phyloP scores from a whole-genome alignment of 2,113 vertebrate genomes.

The Tinamus guttatus region DNA sequence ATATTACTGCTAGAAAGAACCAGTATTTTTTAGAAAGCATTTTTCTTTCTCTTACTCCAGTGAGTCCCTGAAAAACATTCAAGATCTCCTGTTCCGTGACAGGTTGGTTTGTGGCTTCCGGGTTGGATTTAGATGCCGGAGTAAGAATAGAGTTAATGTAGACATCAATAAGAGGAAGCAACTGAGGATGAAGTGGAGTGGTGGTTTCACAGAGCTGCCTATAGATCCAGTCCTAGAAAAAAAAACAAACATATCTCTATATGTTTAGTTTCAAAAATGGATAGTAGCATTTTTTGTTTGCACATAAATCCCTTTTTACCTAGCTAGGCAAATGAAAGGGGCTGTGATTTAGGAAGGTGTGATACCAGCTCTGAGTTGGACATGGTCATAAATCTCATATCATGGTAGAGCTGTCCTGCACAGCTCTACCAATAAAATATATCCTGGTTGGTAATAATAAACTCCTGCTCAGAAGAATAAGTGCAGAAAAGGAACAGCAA shows the following conservation, averaged over 20 bases:
- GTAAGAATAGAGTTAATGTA: constrained; percentile 98
- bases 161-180: constrained; percentile 94
- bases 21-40: background rate
- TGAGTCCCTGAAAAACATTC: constrained; percentile 89
- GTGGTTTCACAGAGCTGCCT: constrained; percentile 94
- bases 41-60: constrained; percentile 77
- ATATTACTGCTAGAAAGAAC: background rate
- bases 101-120: constrained; percentile 97
- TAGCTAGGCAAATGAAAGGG: background rate
- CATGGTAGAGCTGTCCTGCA: background rate
- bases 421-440: background rate
- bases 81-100: constrained; percentile 97
- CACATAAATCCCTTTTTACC: background rate
- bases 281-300: background rate
- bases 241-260: background rate
- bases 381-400: background rate
- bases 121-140: constrained; percentile 96
- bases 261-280: background rate
- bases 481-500: fast-evolving
- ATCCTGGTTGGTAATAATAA: background rate
- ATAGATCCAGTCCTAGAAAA: constrained; percentile 94
- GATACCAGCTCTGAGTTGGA: background rate
- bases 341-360: background rate
- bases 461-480: background rate
- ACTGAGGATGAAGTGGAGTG: constrained; percentile 93